These are phyloP conservation scores for Thymelicus lineola DNA, from an alignment of 2,888 invertebrate species.

Conservation along the genomic window DNA sequence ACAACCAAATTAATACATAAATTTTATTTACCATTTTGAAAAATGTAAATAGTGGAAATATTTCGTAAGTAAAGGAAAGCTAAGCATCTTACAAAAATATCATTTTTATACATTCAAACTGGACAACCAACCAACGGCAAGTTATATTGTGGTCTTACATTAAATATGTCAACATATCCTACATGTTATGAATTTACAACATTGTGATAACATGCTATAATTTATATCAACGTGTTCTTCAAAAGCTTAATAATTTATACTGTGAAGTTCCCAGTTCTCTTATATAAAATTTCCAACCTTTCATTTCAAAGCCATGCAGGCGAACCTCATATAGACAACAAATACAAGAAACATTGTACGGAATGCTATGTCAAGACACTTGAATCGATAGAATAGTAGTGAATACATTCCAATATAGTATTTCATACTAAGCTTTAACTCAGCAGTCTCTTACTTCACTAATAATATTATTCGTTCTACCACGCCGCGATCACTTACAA, in stretches of 20 bases:
- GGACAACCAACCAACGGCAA: slow-evolving; percentile 71
- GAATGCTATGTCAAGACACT: slow-evolving; percentile 60
- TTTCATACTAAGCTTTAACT: slow-evolving; percentile 47
- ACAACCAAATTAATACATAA: slow-evolving; percentile 67
- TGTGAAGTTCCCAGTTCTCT: slow-evolving; percentile 21
- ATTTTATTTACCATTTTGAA: slow-evolving; percentile 77
- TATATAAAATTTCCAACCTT: slow-evolving; percentile 19
- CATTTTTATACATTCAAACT: slow-evolving; percentile 65
- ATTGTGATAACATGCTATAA: slow-evolving; percentile 52
- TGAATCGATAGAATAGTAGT: slow-evolving; percentile 44
- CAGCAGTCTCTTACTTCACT: slow-evolving; percentile 46
- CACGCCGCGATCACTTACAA: slow-evolving; percentile 39
- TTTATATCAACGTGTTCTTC: slow-evolving; percentile 52
- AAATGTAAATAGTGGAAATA: slow-evolving; percentile 81
- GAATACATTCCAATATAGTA: slow-evolving; percentile 44
- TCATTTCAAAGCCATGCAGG: slow-evolving; percentile 29
- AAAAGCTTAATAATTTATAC: slow-evolving; percentile 44
- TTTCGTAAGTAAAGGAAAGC: slow-evolving; percentile 79
- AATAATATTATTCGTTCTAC: slow-evolving; percentile 26
- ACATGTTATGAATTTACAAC: slow-evolving; percentile 45
- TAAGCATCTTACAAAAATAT: slow-evolving; percentile 85
- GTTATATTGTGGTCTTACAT: slow-evolving; percentile 55
- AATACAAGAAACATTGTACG: slow-evolving; percentile 48
- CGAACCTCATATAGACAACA: slow-evolving; percentile 42
- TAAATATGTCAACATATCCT: slow-evolving; percentile 42